Percentiles rank a stretch among this genome's conserved stretches.
phyloP scores from a whole-genome alignment of 2,888 invertebrate genomes.

The Dendrolimus houi region DNA sequence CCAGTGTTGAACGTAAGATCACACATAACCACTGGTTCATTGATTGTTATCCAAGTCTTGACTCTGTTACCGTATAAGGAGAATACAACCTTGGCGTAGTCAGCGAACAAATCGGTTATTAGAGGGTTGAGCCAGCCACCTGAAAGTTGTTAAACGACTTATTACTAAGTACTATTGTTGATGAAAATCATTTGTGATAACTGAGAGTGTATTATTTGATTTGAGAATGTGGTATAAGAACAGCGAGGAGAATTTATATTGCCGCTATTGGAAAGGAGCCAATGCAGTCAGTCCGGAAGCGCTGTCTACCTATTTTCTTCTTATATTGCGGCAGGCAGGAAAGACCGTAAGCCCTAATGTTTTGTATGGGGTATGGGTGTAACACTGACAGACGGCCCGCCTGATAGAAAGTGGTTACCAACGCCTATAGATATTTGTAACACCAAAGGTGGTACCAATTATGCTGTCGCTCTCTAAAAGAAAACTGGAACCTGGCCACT shows the following conservation, averaged over 20 bases:
- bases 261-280: neutral
- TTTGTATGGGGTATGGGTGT: too few species aligned
- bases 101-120: conserved; percentile 72
- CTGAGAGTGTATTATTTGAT: conserved; percentile 38
- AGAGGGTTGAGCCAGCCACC: conserved; percentile 73
- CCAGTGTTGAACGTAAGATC: conserved; percentile 8
- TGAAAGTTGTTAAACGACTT: too few species aligned
- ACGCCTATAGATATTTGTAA: too few species aligned
- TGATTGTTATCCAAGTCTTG: conserved; percentile 81
- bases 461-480: too few species aligned
- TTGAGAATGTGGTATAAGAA: conserved; percentile 37
- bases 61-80: conserved; percentile 75
- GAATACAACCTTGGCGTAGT: conserved; percentile 73
- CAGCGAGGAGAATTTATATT: conserved; percentile 19
- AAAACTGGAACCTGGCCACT: too few species aligned
- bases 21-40: conserved; percentile 73
- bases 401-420: too few species aligned
- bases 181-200: neutral
- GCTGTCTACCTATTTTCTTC: conserved; percentile 78
- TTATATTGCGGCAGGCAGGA: neutral
- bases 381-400: too few species aligned
- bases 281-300: too few species aligned
- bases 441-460: too few species aligned
- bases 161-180: too few species aligned
- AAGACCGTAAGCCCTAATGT: too few species aligned